A percentile compares a stretch with the other conserved stretches of the same genome.
Evolutionary conservation across 2,113 vertebrate species (phyloP).

Genomic region (Todiramphus chloris): DNA sequence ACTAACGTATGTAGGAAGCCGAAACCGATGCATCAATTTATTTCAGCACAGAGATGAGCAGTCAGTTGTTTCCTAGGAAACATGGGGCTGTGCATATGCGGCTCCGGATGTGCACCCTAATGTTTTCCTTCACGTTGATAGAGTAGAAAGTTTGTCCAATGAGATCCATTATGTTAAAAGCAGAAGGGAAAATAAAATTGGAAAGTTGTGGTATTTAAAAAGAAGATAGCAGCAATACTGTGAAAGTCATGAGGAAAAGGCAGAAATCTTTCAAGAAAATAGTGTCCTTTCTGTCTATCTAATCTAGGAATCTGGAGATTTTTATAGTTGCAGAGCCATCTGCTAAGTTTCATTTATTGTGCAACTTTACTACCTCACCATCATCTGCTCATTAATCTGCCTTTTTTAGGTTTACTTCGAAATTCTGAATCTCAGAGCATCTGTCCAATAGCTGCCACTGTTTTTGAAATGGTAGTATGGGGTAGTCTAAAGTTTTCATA

Average conservation of each 20-base stretch:
- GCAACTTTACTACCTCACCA: conserved; percentile 41
- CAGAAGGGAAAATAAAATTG: conserved; percentile 47
- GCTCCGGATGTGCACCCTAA: conserved; percentile 13
- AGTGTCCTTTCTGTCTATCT: conserved; percentile 14
- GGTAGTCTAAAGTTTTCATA: background rate
- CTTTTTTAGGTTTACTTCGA: conserved; percentile 40
- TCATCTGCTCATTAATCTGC: conserved; percentile 57
- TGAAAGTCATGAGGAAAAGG: conserved; percentile 17
- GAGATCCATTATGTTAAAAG: conserved; percentile 57
- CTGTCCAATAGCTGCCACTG: conserved; percentile 28
- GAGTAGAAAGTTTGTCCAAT: conserved; percentile 40
- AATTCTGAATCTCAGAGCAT: conserved; percentile 35
- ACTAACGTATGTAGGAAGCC: conserved; percentile 10
- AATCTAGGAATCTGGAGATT: conserved; percentile 19
- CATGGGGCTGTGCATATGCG: conserved; percentile 50
- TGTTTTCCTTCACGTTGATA: conserved; percentile 44
- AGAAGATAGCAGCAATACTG: background rate
- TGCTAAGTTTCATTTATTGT: conserved; percentile 56
- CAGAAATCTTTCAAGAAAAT: conserved; percentile 46
- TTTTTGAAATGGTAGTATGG: background rate
- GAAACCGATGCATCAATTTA: conserved; percentile 44
- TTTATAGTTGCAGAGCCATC: conserved; percentile 58
- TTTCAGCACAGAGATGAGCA: conserved; percentile 60
- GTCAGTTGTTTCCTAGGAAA: conserved; percentile 73
- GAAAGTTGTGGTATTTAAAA: conserved; percentile 18